Evolutionary conservation across 2,888 invertebrate species (phyloP).

Genomic region (Limnephilus marmoratus): DNA sequence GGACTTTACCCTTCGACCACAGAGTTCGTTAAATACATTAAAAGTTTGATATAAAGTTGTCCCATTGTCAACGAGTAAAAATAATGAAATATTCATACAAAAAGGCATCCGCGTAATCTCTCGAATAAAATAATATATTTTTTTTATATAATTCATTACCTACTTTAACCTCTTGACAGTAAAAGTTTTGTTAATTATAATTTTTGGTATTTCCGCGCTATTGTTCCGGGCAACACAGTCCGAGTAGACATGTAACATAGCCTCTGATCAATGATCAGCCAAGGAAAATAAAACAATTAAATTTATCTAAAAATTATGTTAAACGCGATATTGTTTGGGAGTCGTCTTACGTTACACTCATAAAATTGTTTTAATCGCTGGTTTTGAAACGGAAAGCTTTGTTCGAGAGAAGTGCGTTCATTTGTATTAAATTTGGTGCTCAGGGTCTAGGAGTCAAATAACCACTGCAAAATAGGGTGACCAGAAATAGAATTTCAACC

Average conservation of each 20-base stretch:
- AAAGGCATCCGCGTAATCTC: background rate
- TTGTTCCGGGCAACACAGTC: background rate
- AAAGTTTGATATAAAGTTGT: background rate
- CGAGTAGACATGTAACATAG: background rate
- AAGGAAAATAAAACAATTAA: conserved; percentile 2
- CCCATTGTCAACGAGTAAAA: background rate
- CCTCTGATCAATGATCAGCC: background rate
- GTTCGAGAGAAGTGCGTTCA: background rate
- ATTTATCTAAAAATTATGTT: conserved; percentile 2
- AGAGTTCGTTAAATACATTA: background rate
- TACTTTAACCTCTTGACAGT: background rate
- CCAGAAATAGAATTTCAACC: background rate
- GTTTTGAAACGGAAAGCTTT: background rate
- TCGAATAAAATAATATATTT: background rate
- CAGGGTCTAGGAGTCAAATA: background rate
- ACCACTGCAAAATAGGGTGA: background rate
- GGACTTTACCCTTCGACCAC: too few relatives aligned
- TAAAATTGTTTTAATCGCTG: background rate
- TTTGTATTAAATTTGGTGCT: background rate
- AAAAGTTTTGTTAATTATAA: background rate
- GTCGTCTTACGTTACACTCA: background rate
- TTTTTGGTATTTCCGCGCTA: background rate
- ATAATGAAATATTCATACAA: background rate
- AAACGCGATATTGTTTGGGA: background rate
- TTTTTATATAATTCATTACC: background rate